Conservation (phyloP, 2,888 invertebrate species). For the Sphecodes monilicornis region DNA sequence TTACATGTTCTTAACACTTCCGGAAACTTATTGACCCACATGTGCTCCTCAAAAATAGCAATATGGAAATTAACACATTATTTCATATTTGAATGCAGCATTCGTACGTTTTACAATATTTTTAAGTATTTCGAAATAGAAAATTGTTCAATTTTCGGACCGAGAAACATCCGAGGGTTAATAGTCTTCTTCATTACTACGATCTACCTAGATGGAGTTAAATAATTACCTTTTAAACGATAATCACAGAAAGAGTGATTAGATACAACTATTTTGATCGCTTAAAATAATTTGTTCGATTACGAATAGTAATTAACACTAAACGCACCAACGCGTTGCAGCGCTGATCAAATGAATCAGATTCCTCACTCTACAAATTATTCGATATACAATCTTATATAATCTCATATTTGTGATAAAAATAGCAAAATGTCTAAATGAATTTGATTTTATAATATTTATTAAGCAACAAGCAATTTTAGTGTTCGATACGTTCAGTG, state of each 20-base stretch:
- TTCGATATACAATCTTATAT: no score
- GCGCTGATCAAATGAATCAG: no score
- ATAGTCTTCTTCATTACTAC: not conserved
- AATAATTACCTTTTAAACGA: not conserved
- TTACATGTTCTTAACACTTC: not conserved
- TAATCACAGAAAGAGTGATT: not conserved
- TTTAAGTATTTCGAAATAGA: not conserved
- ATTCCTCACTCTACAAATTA: no score
- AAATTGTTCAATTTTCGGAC: not conserved
- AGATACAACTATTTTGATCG: not conserved
- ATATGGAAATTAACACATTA: not conserved
- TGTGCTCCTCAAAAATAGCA: not conserved
- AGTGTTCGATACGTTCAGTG: not conserved
- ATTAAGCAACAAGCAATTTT: not conserved
- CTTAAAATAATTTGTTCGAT: not conserved
- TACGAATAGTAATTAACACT: not conserved
- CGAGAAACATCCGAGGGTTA: not conserved
- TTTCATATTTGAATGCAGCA: not conserved
- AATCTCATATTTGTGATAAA: not conserved
- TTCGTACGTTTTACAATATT: not conserved
- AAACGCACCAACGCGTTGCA: not conserved
- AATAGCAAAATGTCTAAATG: not conserved
- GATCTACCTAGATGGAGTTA: not conserved
- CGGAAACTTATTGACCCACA: not conserved
- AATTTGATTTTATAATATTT: not conserved